A percentile compares a stretch with the other conserved stretches of the same genome.
Evolutionary conservation across 2,797 vertebrate genomes (phyloP).

Genomic region (Syngnathus rostellatus): DNA sequence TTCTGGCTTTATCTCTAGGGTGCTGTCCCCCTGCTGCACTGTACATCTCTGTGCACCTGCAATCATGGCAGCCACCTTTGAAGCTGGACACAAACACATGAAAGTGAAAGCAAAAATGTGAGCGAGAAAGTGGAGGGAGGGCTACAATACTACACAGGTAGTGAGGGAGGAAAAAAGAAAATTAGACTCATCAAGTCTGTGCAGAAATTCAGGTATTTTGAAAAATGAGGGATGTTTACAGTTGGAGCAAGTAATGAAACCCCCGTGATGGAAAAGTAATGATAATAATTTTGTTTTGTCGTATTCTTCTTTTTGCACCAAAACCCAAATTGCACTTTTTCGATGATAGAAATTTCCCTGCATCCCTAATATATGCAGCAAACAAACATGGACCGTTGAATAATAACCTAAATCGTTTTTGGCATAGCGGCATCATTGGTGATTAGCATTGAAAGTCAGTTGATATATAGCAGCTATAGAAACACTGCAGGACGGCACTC

Average conservation of each 20-base stretch:
- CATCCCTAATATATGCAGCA: conserved; percentile 32
- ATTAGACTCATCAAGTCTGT: background rate
- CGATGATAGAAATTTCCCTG: conserved; percentile 14
- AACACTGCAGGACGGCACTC: conserved; percentile 23
- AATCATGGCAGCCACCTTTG: conserved; percentile 31
- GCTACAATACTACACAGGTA: background rate
- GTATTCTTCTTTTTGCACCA: background rate
- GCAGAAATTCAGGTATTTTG: background rate
- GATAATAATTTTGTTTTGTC: background rate
- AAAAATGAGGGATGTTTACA: background rate
- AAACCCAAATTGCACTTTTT: too few species aligned
- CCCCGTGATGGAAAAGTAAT: background rate
- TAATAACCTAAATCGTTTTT: conserved; percentile 53
- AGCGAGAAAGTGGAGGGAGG: conserved; percentile 5
- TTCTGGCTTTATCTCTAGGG: conserved; percentile 3
- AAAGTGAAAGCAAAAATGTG: conserved; percentile 17
- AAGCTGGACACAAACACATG: conserved; percentile 34
- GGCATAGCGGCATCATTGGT: conserved; percentile 53
- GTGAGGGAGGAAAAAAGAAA: background rate
- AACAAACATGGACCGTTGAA: conserved; percentile 25
- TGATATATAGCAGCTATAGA: conserved; percentile 50
- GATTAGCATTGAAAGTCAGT: conserved; percentile 46
- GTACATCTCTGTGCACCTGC: conserved; percentile 16
- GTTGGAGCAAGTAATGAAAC: background rate
- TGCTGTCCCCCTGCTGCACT: conserved; percentile 9